Conservation (phyloP, 1,140 invertebrate species). For the Drosophila murphyi region DNA sequence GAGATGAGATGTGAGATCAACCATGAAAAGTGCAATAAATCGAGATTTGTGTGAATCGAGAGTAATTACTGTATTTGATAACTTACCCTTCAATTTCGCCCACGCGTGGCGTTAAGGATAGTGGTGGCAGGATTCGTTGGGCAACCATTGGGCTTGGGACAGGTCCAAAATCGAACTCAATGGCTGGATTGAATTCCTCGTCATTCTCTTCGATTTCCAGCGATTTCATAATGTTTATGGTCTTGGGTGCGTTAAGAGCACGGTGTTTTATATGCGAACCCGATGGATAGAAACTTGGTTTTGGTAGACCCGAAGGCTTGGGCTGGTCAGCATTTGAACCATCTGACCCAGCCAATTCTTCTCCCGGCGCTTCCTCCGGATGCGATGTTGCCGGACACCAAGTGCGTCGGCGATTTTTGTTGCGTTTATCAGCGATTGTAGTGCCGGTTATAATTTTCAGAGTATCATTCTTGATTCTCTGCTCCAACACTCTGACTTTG, state of each 20-base stretch:
- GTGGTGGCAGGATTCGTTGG: slow-evolving; percentile 14
- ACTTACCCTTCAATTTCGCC: slow-evolving; percentile 49
- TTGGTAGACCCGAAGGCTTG: slow-evolving; percentile 56
- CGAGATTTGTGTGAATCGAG: slow-evolving; percentile 2
- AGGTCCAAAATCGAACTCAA: slow-evolving; percentile 40
- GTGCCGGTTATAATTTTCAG: slow-evolving; percentile 70
- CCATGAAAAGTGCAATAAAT: slow-evolving; percentile 12
- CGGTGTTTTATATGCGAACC: slow-evolving; percentile 3
- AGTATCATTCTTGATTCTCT: slow-evolving; percentile 45
- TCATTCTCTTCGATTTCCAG: slow-evolving; percentile 13
- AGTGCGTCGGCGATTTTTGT: slow-evolving; percentile 69
- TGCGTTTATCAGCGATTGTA: slow-evolving; percentile 53
- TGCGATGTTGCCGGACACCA: slow-evolving; percentile 59
- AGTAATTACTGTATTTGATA: neutral
- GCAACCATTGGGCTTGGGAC: neutral
- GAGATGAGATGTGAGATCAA: neutral
- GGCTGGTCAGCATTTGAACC: neutral
- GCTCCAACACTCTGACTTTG: slow-evolving; percentile 49
- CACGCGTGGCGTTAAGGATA: slow-evolving; percentile 50
- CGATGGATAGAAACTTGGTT: slow-evolving; percentile 57
- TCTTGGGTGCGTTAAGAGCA: slow-evolving; percentile 38
- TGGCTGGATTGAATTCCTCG: slow-evolving; percentile 47
- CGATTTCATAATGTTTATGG: slow-evolving; percentile 54
- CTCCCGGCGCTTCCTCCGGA: neutral
- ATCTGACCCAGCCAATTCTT: neutral